Base-by-base conservation (phyloP, 2,113 vertebrate species). In the Brienomyrus brachyistius region DNA sequence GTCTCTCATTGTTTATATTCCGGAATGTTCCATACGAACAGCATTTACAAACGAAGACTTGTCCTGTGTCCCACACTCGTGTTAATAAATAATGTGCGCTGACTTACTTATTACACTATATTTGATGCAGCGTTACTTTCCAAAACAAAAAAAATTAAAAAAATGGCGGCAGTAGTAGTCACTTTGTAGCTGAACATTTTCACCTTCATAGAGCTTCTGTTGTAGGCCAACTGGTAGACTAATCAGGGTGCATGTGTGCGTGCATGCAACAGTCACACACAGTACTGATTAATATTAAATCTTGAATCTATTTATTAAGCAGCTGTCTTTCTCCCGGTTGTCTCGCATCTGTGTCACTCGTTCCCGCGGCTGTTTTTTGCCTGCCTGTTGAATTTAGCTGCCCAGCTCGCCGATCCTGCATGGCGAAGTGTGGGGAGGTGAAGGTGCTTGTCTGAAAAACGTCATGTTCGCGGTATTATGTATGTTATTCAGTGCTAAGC, bases 211-310 rank as follows among this genome's bases (percentile, higher is more conserved):
- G 50, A n/a, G 47, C 85, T 86, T 31, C 47, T 52, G 48, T 35
- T 86, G 23, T 31, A 10, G 45, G 50, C 9, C 2, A 13, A 35
- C 21, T 31, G 50, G 50, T 27, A 47, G 43, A 86, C 40, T 86
- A 50, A 50, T 43, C 85, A 15, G 56, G 87, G 54, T 87, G 77
- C 89, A 80, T 88, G 19, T 88, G 74, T 91, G 48, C 89, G 6
- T 83, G 90, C 90, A 74, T 70, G 77, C 50, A n/a, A 86, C 48
- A 48, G 85, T 48, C 47, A 50, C 47, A 50, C 47, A 48, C 47
- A 31, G 90, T 89, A 56, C 88, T 74, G 45, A 86, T 86, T 50
- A 86, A 50, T 86, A 86, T 86, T 86, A 50, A 40, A 84, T 86
- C 45, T 52, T 31, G 85, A 48, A 86, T 86, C 52, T 50, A 86